Evolutionary conservation across 2,888 invertebrate genomes (phyloP), one percentile per base, ranked within the genome.

Genomic region (Muschampia plurimacula): DNA sequence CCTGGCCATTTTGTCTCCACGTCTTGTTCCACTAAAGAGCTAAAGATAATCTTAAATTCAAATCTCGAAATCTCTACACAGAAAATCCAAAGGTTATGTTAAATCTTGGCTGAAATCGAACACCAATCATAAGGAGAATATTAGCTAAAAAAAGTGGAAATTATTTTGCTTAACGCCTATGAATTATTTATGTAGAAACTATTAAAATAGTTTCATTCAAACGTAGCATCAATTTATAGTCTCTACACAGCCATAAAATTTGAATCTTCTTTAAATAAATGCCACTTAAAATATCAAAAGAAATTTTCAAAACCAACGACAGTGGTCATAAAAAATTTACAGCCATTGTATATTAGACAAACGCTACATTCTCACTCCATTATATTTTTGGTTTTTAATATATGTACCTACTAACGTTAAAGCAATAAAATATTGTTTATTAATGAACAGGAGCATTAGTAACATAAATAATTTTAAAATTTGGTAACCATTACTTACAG

Each of bases 401-500:
- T 65, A n/a, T 57, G 65, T 22, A 22, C 22, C 22, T 22, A 22
- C 22, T 22, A 63, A 65, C 44, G 57, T 57, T 70, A 39, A 57
- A 64, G 44, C 70, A 55, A 32, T 13, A n/a, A 62, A 39, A 49
- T 52, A 15, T 7, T 52, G 49, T 52, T 44, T 52, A 41, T 69
- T 49, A 71, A 71, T 65, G 49, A 67, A 15, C 22, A 39, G 66
- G 5, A 52, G 62, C 67, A 72, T 72, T 67, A 67, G 67, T 60
- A 41, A 52, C 71, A 55, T 12, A 63, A 44, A 67, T 39, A 44
- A 59, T 67, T 73, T 77, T 59, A 74, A 67, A 73, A 67, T 72
- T 60, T 65, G 15, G 15, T n/a, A 44, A 60, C 74, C 72, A 76
- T 79, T 77, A 77, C 69, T 81, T 77, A 80, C 74, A 66, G 66